Evolutionary conservation across 2,888 invertebrate species (phyloP).

Genomic region (Phania funesta): DNA sequence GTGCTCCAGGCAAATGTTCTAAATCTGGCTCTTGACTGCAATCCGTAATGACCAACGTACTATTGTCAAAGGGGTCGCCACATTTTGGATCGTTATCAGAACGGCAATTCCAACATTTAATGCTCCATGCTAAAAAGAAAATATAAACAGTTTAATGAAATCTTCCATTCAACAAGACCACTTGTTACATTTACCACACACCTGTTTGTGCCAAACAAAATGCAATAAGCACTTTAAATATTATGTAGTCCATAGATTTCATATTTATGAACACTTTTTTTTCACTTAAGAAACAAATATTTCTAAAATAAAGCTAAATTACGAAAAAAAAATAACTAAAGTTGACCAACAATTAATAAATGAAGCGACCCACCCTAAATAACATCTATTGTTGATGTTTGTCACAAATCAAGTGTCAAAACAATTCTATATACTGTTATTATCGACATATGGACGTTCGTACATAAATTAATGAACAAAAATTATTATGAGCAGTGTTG

Average conservation of each 20-base stretch:
- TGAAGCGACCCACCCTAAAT: constrained; percentile 65
- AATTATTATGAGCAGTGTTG: no score
- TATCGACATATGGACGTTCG: no score
- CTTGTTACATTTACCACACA: constrained; percentile 33
- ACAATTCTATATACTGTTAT: background rate
- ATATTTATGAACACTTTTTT: constrained; percentile 38
- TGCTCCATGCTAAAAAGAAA: constrained; percentile 77
- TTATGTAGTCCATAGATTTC: constrained; percentile 44
- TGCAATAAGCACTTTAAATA: constrained; percentile 19
- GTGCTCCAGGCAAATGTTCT: constrained; percentile 85
- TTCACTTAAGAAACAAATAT: background rate
- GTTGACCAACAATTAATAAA: constrained; percentile 28
- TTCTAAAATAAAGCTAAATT: background rate
- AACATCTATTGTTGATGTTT: constrained; percentile 40
- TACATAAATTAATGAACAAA: no score
- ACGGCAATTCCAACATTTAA: constrained; percentile 95
- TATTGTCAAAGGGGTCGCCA: constrained; percentile 95
- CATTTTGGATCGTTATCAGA: constrained; percentile 94
- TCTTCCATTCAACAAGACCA: background rate
- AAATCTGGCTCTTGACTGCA: constrained; percentile 84
- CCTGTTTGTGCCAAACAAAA: constrained; percentile 66
- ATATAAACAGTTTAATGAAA: constrained; percentile 11
- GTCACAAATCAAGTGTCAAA: no score
- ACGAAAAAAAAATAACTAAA: constrained; percentile 15
- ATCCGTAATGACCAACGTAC: constrained; percentile 91